phyloP scores from a whole-genome alignment of 2,113 vertebrate genomes.

The Ovis aries region DNA sequence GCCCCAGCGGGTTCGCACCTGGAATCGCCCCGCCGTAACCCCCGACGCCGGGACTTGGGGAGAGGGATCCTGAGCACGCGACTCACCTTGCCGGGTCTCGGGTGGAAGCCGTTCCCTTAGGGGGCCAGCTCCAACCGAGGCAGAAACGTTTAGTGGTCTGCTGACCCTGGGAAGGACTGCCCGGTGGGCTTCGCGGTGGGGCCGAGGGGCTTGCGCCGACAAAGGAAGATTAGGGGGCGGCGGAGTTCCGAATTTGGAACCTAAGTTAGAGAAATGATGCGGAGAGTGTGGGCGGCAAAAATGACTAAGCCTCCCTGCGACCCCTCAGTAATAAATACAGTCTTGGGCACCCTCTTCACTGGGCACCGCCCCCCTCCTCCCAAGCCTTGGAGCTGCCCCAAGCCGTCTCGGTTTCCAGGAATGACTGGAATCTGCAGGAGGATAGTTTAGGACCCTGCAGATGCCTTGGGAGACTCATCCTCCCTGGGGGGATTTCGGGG shows the following conservation, averaged over 20 bases:
- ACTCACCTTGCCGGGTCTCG: neutral
- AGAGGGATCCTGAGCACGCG: accelerated
- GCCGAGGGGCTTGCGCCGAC: neutral
- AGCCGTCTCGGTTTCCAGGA: slow-evolving; percentile 15
- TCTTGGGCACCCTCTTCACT: neutral
- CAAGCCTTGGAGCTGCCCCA: neutral
- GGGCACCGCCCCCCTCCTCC: neutral
- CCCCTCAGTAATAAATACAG: neutral
- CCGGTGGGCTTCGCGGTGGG: neutral
- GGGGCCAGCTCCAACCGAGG: neutral
- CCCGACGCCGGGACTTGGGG: accelerated
- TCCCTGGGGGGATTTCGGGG: neutral
- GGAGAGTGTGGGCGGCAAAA: neutral
- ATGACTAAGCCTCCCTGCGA: neutral
- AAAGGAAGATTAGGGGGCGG: accelerated
- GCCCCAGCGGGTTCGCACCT: neutral
- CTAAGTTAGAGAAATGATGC: neutral
- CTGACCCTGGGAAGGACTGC: slow-evolving; percentile 23
- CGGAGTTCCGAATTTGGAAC: neutral
- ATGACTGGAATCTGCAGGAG: slow-evolving; percentile 49
- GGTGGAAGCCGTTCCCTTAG: neutral
- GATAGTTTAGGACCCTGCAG: neutral
- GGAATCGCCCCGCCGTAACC: neutral
- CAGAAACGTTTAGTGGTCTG: neutral
- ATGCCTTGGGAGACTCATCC: neutral